These are phyloP conservation scores for Lordiphosa fenestrarum DNA, from an alignment of 2,888 invertebrate species.

Conservation along the genomic window DNA sequence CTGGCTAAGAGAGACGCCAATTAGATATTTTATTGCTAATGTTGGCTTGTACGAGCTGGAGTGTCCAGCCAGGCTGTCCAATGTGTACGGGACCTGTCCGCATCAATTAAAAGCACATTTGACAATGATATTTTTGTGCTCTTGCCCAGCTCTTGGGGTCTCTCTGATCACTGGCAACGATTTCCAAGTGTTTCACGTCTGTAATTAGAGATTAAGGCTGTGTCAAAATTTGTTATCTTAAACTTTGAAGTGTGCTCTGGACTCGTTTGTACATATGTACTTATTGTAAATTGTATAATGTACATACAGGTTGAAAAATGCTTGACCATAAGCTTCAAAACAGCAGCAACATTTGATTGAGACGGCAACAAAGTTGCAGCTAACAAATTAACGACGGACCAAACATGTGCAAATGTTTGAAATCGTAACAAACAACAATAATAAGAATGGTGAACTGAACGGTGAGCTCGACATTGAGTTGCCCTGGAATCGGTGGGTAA, in stretches of 20 bases:
- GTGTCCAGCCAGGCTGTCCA: constrained; percentile 69
- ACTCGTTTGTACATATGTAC: not conserved
- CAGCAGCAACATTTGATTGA: constrained; percentile 31
- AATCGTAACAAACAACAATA: constrained; percentile 60
- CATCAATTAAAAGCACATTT: constrained; percentile 75
- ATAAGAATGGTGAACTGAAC: constrained; percentile 22
- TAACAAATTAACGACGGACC: constrained; percentile 64
- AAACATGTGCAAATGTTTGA: constrained; percentile 67
- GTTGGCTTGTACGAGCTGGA: constrained; percentile 62
- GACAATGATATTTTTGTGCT: constrained; percentile 72
- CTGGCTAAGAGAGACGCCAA: constrained; percentile 53
- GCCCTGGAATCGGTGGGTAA: not conserved
- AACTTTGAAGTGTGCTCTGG: constrained; percentile 1
- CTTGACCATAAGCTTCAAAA: constrained; percentile 6
- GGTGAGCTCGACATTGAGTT: not conserved
- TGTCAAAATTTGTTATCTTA: constrained; percentile 8
- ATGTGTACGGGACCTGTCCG: constrained; percentile 68
- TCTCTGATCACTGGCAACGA: constrained; percentile 19
- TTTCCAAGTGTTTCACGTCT: constrained; percentile 19
- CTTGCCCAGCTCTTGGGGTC: constrained; percentile 30
- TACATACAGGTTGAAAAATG: constrained; percentile 9
- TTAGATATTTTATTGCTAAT: constrained; percentile 77
- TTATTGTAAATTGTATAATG: not conserved
- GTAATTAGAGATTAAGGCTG: constrained; percentile 37
- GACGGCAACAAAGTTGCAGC: constrained; percentile 41